Conservation (phyloP, 1,140 invertebrate species). For the Cydia pomonella region DNA sequence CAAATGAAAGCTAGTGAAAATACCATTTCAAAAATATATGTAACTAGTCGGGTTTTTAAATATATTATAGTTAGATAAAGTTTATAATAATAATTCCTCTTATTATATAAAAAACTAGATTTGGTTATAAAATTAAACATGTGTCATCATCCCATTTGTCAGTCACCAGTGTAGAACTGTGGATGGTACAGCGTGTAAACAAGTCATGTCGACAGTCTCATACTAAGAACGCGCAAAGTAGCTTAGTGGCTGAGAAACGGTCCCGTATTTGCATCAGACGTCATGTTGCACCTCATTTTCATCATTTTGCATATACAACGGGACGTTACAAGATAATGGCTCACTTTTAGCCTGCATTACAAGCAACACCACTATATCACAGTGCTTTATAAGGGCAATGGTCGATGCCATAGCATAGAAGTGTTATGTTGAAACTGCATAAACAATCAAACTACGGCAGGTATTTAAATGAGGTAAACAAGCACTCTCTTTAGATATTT, state of each 20-base stretch:
- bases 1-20: too few species aligned
- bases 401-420: neutral
- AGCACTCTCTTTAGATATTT: slow-evolving; percentile 19
- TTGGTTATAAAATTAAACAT: too few species aligned
- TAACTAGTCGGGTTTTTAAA: too few species aligned
- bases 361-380: neutral
- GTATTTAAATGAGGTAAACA: slow-evolving; percentile 11
- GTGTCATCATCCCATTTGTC: neutral
- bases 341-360: neutral
- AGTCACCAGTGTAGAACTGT: neutral
- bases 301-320: slow-evolving; percentile 8
- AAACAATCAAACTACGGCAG: neutral
- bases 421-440: neutral
- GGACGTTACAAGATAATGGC: neutral
- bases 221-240: neutral
- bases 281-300: slow-evolving; percentile 11
- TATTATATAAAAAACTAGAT: too few species aligned
- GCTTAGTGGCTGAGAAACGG: slow-evolving; percentile 8
- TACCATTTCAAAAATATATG: too few species aligned
- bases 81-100: too few species aligned
- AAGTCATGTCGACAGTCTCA: neutral
- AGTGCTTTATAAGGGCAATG: too few species aligned
- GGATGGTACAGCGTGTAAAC: neutral
- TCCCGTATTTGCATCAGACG: neutral
- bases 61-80: too few species aligned